Conservation (phyloP, 2,113 vertebrate species). For the Numida meleagris region DNA sequence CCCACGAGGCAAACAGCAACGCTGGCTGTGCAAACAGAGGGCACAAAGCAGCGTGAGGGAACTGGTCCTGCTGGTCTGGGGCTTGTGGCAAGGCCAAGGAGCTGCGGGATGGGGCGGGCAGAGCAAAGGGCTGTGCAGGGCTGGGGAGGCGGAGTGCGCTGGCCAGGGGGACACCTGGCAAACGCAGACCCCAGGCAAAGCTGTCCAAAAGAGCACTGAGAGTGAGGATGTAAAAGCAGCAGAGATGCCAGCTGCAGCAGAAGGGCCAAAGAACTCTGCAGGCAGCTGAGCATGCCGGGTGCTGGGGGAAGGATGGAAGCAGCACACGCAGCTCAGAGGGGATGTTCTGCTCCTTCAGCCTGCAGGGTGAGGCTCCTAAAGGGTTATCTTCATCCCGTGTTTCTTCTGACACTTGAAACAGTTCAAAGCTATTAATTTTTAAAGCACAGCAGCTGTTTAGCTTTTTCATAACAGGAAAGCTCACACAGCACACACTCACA, state of each 20-base stretch:
- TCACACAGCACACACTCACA: conserved; percentile 39
- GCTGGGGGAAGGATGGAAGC: neutral
- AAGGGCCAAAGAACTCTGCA: neutral
- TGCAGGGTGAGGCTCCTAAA: conserved; percentile 46
- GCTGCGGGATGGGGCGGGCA: neutral
- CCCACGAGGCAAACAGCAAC: conserved; percentile 45
- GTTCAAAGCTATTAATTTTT: conserved; percentile 83
- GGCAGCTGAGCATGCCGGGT: neutral
- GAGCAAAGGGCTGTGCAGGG: neutral
- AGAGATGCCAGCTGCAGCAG: neutral
- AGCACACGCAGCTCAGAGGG: neutral
- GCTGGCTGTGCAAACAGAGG: conserved; percentile 54
- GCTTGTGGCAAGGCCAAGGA: neutral
- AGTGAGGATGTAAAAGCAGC: neutral
- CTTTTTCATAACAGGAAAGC: conserved; percentile 65
- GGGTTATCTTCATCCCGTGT: conserved; percentile 67
- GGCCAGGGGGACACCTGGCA: neutral
- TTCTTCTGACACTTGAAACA: conserved; percentile 82
- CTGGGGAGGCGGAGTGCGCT: neutral
- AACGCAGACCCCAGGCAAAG: neutral
- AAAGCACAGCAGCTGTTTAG: conserved; percentile 80
- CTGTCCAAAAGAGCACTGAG: neutral
- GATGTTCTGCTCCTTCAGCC: neutral
- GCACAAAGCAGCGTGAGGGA: neutral
- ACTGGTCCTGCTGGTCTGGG: neutral